A percentile compares a stretch with the other conserved stretches of the same genome.
These are phyloP conservation scores for Parelbella ahira DNA, from an alignment of 2,888 invertebrate species.

Conservation along the genomic window DNA sequence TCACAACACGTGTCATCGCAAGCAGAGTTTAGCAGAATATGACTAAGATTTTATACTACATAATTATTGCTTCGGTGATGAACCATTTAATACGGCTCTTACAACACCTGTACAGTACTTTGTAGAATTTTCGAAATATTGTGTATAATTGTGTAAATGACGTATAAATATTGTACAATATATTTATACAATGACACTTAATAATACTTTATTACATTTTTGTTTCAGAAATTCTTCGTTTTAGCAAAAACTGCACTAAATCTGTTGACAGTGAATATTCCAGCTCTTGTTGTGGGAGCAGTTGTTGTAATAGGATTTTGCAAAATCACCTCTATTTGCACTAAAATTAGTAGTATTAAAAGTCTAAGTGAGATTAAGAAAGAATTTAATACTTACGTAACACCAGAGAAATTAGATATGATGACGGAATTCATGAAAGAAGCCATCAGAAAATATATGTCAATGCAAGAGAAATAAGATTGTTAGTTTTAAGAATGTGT, in stretches of 20 bases:
- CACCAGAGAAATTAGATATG: slow-evolving; percentile 72
- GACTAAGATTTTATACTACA: too few relatives aligned
- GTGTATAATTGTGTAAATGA: too few relatives aligned
- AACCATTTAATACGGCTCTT: too few relatives aligned
- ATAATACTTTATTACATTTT: not conserved
- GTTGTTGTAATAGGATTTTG: slow-evolving; percentile 72
- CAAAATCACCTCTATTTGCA: slow-evolving; percentile 77
- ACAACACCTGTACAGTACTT: too few relatives aligned
- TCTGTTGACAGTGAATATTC: slow-evolving; percentile 34
- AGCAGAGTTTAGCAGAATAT: too few relatives aligned
- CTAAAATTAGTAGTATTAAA: slow-evolving; percentile 67
- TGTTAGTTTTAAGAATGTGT: not conserved
- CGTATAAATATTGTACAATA: too few relatives aligned
- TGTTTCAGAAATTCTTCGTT: slow-evolving; percentile 20
- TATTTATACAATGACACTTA: too few relatives aligned
- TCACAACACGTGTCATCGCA: too few relatives aligned
- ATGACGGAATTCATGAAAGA: slow-evolving; percentile 72
- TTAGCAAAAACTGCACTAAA: slow-evolving; percentile 31
- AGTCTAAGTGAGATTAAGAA: too few relatives aligned
- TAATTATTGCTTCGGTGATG: too few relatives aligned
- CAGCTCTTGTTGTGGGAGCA: slow-evolving; percentile 40
- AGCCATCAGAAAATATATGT: slow-evolving; percentile 73
- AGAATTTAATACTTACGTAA: slow-evolving; percentile 67
- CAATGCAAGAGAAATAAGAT: slow-evolving; percentile 26
- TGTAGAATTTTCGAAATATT: too few relatives aligned